phyloP scores from a whole-genome alignment of 2,797 vertebrate genomes.

The Petrocephalus schoutedeni region DNA sequence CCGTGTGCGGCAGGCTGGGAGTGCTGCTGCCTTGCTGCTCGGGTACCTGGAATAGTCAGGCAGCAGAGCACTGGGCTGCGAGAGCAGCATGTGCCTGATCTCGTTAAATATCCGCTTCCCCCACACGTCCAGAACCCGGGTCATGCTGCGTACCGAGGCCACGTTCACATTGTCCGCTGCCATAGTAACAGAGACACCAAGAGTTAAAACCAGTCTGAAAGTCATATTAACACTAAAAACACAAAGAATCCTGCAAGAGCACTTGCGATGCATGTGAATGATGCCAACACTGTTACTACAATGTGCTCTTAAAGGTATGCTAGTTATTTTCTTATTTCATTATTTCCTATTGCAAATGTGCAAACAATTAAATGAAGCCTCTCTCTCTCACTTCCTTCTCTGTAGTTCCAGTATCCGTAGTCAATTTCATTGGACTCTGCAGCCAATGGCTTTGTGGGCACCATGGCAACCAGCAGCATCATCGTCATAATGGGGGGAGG shows the following conservation, averaged over 20 bases:
- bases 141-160: slow-evolving; percentile 66
- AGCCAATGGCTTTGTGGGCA: slow-evolving; percentile 43
- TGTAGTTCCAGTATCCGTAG: slow-evolving; percentile 71
- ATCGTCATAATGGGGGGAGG: slow-evolving; percentile 41
- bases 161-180: slow-evolving; percentile 70
- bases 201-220: background rate
- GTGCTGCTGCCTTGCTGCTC: background rate
- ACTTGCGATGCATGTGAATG: background rate
- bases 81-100: slow-evolving; percentile 67
- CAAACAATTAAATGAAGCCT: slow-evolving; percentile 9
- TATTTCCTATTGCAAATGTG: background rate
- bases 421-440: slow-evolving; percentile 62
- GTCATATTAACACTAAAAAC: background rate
- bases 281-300: background rate
- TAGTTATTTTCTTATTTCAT: background rate
- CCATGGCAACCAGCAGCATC: slow-evolving; percentile 46
- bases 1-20: background rate
- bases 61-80: slow-evolving; percentile 63
- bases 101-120: slow-evolving; percentile 71
- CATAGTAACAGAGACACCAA: slow-evolving; percentile 9
- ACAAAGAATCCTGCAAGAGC: background rate
- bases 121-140: slow-evolving; percentile 67
- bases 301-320: background rate
- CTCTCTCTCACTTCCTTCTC: slow-evolving; percentile 66
- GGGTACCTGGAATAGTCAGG: slow-evolving; percentile 71